A percentile compares a stretch with the other conserved stretches of the same genome.
These are phyloP conservation scores for Cheilosia soror DNA, from an alignment of 2,888 invertebrate genomes.

Conservation along the genomic window DNA sequence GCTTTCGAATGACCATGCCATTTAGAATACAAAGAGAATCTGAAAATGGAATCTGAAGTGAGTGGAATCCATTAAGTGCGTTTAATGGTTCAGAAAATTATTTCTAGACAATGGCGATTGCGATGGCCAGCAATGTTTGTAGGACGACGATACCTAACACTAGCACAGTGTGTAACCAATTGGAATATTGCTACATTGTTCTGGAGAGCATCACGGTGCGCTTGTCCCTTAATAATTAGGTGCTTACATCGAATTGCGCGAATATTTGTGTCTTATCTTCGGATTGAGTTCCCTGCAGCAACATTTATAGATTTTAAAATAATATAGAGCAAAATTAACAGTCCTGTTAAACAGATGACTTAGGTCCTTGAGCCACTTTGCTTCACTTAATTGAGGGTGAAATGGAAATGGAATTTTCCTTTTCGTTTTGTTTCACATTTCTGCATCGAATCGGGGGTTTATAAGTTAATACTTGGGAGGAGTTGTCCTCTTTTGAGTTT, in stretches of 20 bases:
- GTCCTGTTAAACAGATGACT: slow-evolving; percentile 46
- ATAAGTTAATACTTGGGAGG: not conserved
- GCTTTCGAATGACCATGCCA: slow-evolving; percentile 37
- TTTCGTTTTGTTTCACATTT: not conserved
- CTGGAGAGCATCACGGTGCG: slow-evolving; percentile 29
- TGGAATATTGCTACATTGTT: slow-evolving; percentile 62
- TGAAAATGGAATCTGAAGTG: slow-evolving; percentile 52
- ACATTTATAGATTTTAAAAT: slow-evolving; percentile 39
- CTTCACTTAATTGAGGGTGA: slow-evolving; percentile 35
- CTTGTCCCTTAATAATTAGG: slow-evolving; percentile 38
- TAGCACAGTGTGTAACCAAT: slow-evolving; percentile 52
- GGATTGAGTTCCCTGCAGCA: slow-evolving; percentile 2
- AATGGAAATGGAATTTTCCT: slow-evolving; percentile 34
- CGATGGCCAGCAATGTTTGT: slow-evolving; percentile 1
- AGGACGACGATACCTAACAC: not conserved
- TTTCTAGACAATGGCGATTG: slow-evolving; percentile 63
- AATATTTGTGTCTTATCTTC: slow-evolving; percentile 6
- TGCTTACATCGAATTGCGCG: slow-evolving; percentile 27
- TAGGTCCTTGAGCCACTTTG: slow-evolving; percentile 3
- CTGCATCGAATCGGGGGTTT: not conserved
- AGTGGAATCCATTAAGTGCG: slow-evolving; percentile 68
- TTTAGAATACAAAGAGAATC: slow-evolving; percentile 62
- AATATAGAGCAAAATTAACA: slow-evolving; percentile 24
- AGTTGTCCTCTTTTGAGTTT: not conserved
- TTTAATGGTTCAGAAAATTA: slow-evolving; percentile 73